Evolutionary conservation across 2,797 vertebrate species (phyloP).

Genomic region (Spinibarbus caldwelli): DNA sequence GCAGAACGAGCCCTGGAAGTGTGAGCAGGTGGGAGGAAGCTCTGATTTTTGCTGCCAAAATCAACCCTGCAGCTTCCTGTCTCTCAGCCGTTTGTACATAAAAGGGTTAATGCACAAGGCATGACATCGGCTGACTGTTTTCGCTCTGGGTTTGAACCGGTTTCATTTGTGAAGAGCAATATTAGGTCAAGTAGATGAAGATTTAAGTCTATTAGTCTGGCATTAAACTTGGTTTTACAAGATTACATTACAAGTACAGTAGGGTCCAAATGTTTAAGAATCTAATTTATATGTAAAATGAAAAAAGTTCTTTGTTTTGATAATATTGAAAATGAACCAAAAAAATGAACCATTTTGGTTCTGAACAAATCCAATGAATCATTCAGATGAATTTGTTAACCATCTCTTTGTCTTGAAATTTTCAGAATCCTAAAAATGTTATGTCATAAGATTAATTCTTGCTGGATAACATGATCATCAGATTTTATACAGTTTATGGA

Average conservation of each 20-base stretch:
- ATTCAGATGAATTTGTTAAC: too few species aligned
- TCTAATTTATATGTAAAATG: not conserved
- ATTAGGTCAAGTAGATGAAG: not conserved
- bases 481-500: not conserved
- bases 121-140: not conserved
- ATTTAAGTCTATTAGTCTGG: not conserved
- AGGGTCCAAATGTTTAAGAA: not conserved
- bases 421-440: not conserved
- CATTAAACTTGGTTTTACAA: not conserved
- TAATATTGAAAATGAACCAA: too few species aligned
- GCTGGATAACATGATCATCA: not conserved
- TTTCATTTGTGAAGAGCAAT: not conserved
- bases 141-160: not conserved
- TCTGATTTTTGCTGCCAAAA: conserved; percentile 34
- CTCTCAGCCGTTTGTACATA: not conserved
- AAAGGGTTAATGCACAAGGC: conserved; percentile 29
- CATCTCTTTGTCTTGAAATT: not conserved
- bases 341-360: not conserved
- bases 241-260: not conserved
- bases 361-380: not conserved
- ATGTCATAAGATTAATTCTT: not conserved
- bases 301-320: not conserved
- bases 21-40: conserved; percentile 38
- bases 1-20: conserved; percentile 11
- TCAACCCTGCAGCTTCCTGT: conserved; percentile 41